These are phyloP conservation scores for Perca flavescens DNA, from an alignment of 2,113 vertebrate species.

Conservation along the genomic window DNA sequence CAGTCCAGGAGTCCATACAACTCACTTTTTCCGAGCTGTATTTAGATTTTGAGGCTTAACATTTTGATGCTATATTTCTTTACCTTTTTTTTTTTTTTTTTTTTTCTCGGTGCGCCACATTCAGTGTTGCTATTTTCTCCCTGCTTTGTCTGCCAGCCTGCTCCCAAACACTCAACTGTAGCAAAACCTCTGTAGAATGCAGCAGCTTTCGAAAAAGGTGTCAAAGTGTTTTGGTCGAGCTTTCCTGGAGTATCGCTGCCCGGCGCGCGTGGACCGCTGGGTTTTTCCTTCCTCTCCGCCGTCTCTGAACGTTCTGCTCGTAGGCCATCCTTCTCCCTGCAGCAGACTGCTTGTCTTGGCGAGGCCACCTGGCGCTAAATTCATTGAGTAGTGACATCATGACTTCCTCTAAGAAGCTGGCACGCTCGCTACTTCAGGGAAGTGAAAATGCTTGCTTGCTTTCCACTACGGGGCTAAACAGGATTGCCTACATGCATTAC, in stretches of 20 bases:
- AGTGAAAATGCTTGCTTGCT: constrained; percentile 39
- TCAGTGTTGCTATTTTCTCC: constrained; percentile 3
- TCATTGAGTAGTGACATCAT: constrained; percentile 51
- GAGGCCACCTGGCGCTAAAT: constrained; percentile 39
- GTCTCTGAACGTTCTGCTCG: neutral
- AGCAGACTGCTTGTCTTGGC: constrained; percentile 50
- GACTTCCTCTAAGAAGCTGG: constrained; percentile 52
- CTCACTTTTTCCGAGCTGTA: constrained; percentile 1
- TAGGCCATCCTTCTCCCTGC: constrained; percentile 19
- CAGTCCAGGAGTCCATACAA: constrained; percentile 54
- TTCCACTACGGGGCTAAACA: constrained; percentile 33
- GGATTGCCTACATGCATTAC: constrained; percentile 36
- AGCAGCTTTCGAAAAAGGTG: constrained; percentile 17
- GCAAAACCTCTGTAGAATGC: constrained; percentile 43
- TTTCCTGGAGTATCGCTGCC: constrained; percentile 1
- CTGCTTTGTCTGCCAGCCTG: neutral
- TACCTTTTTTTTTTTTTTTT: neutral
- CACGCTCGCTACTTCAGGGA: constrained; percentile 44
- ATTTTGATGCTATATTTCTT: neutral
- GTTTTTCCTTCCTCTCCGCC: constrained; percentile 27
- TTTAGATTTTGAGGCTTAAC: constrained; percentile 18
- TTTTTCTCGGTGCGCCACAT: neutral
- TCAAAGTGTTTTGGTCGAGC: constrained; percentile 33
- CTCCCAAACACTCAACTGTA: constrained; percentile 50
- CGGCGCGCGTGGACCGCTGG: neutral